Conservation (phyloP, 2,888 invertebrate genomes). For the Cinara cedri region DNA sequence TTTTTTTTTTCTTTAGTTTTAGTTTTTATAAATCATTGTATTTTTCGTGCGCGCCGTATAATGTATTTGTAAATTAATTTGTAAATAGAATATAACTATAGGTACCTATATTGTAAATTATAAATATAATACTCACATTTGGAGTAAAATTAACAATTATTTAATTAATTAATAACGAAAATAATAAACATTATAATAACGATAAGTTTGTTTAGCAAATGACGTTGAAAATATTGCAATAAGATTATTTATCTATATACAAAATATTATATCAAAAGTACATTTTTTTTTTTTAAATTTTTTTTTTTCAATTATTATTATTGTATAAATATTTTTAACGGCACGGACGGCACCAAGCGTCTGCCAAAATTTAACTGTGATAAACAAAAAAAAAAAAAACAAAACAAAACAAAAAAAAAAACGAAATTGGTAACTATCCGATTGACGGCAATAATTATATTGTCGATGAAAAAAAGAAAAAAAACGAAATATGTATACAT, state of each 20-base stretch:
- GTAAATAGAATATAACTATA: constrained; percentile 40
- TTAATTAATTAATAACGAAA: too few relatives aligned
- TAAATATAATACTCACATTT: constrained; percentile 20
- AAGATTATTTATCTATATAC: constrained; percentile 48
- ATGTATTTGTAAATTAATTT: constrained; percentile 36
- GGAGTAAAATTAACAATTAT: constrained; percentile 6
- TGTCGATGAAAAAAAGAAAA: constrained; percentile 1
- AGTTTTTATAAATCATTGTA: constrained; percentile 53
- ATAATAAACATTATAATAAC: too few relatives aligned
- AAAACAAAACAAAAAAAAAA: constrained; percentile 13
- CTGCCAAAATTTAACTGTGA: constrained; percentile 55
- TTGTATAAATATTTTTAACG: constrained; percentile 45
- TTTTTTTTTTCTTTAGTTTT: constrained; percentile 31
- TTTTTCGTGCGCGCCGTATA: constrained; percentile 32
- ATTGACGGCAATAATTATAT: background rate
- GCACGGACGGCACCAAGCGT: background rate
- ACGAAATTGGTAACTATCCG: constrained; percentile 18
- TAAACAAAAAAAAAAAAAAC: constrained; percentile 36
- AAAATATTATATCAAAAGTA: constrained; percentile 16
- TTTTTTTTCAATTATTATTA: constrained; percentile 31
- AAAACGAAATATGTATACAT: constrained; percentile 15
- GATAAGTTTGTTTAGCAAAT: constrained; percentile 42
- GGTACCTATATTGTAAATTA: background rate
- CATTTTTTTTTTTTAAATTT: too few relatives aligned
- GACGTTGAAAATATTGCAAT: constrained; percentile 50